Percentiles rank a stretch among this genome's conserved stretches.
Evolutionary conservation across 2,113 vertebrate species (phyloP).

Genomic region (Guaruba guarouba): DNA sequence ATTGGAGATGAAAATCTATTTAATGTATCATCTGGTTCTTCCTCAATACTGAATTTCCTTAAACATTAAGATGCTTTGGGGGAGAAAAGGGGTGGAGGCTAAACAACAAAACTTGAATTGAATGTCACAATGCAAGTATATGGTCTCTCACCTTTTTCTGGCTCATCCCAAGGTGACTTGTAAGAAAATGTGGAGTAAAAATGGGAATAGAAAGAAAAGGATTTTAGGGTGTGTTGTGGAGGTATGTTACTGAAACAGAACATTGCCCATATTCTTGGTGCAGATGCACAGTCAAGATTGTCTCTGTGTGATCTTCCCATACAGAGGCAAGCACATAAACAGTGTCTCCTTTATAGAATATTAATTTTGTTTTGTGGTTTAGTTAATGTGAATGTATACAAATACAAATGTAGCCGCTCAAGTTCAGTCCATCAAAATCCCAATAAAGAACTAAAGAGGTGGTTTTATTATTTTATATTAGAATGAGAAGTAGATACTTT

Average conservation of each 20-base stretch:
- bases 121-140: neutral
- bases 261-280: neutral
- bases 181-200: neutral
- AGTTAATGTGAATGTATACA: neutral
- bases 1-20: neutral
- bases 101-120: neutral
- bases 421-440: neutral
- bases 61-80: neutral
- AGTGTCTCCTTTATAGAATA: neutral
- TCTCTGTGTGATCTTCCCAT: neutral
- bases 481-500: neutral
- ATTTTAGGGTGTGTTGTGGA: neutral
- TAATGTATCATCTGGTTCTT: neutral
- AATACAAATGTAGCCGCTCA: neutral
- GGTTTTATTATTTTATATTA: neutral
- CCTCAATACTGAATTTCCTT: neutral
- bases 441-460: neutral
- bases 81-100: neutral
- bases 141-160: neutral
- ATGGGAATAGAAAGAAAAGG: neutral
- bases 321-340: neutral
- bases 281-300: neutral
- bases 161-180: neutral
- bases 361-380: neutral
- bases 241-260: neutral